Percentiles rank a stretch among this genome's conserved stretches.
Evolutionary conservation across 1,140 invertebrate species (phyloP).

Genomic region (Trichonephila clavipes): DNA sequence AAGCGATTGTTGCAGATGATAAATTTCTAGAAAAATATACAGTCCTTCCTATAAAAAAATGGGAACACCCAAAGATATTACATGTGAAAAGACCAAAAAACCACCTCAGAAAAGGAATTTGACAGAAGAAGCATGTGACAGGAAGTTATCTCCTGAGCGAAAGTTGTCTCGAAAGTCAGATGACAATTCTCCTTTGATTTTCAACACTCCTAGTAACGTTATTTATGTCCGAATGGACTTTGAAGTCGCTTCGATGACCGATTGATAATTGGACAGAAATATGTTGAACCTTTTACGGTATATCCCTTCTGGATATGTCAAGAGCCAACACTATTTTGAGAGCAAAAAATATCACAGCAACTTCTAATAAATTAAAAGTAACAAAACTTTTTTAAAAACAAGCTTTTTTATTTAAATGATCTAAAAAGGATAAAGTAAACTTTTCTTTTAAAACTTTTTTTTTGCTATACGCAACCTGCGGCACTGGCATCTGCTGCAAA

Average conservation of each 20-base stretch:
- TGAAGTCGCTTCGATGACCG: too few species aligned
- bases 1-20: too few species aligned
- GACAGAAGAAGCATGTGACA: background rate
- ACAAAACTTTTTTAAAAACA: too few species aligned
- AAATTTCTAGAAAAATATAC: background rate
- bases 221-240: too few species aligned
- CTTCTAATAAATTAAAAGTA: too few species aligned
- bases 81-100: background rate
- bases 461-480: too few species aligned
- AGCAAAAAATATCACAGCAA: too few species aligned
- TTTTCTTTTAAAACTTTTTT: too few species aligned
- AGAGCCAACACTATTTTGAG: background rate
- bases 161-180: background rate
- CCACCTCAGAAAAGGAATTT: background rate
- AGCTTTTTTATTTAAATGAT: too few species aligned
- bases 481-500: too few species aligned
- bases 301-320: background rate
- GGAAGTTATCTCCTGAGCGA: background rate
- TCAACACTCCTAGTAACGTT: background rate
- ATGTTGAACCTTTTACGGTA: background rate
- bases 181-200: background rate
- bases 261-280: background rate
- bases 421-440: too few species aligned
- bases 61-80: background rate
- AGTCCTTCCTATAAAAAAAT: background rate